Percentiles rank a stretch among this genome's conserved stretches.
These are phyloP conservation scores for Bombyx huttoni DNA, from an alignment of 2,888 invertebrate genomes.

Conservation along the genomic window DNA sequence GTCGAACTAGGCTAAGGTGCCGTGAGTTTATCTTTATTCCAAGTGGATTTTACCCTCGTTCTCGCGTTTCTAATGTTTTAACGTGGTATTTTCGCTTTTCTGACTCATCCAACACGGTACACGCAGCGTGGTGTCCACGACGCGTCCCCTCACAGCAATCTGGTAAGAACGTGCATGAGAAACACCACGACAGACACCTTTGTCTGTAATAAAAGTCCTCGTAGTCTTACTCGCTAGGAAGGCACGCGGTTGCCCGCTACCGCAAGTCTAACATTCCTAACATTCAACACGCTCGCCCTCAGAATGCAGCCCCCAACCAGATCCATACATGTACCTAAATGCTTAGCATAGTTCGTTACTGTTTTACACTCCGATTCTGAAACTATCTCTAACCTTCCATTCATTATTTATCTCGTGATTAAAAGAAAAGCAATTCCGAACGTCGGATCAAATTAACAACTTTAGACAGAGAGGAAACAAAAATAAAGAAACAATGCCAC, in stretches of 20 bases:
- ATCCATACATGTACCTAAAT: constrained; percentile 43
- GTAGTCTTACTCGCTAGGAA: constrained; percentile 6
- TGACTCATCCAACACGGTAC: constrained; percentile 65
- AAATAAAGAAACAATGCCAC: constrained; percentile 27
- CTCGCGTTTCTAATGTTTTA: constrained; percentile 32
- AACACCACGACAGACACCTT: constrained; percentile 3
- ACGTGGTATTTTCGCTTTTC: constrained; percentile 48
- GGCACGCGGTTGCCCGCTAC: constrained; percentile 34
- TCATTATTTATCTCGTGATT: neutral
- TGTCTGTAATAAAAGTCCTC: neutral
- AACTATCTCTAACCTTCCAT: constrained; percentile 2
- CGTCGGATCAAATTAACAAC: constrained; percentile 12
- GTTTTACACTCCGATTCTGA: constrained; percentile 24
- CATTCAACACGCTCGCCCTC: constrained; percentile 57
- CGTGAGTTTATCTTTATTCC: constrained; percentile 24
- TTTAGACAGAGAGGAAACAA: constrained; percentile 19
- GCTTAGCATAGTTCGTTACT: constrained; percentile 47
- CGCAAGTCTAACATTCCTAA: constrained; percentile 50
- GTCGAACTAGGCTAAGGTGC: constrained; percentile 63
- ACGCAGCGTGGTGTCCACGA: constrained; percentile 52
- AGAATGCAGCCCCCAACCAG: constrained; percentile 56
- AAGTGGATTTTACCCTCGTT: constrained; percentile 16
- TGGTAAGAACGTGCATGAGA: constrained; percentile 35
- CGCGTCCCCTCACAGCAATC: constrained; percentile 38
- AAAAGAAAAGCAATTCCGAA: neutral